Evolutionary conservation across 2,888 invertebrate species (phyloP).

Genomic region (Lingula anatina): DNA sequence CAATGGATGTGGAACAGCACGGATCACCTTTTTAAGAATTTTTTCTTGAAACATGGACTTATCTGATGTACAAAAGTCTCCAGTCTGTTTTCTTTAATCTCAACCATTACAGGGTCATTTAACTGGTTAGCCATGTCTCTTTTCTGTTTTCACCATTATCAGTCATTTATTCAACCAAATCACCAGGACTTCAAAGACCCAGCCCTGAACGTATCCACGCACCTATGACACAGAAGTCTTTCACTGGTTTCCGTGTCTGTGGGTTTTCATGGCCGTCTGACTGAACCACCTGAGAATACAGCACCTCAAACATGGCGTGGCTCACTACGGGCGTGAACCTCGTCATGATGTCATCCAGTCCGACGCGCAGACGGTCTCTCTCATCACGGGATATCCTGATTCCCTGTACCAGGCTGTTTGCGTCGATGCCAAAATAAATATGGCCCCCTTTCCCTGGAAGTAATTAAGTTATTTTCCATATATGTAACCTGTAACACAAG

Average conservation of each 20-base stretch:
- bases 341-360: conserved; percentile 22
- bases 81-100: no score
- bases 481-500: no score
- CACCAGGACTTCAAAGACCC: no score
- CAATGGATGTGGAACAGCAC: no score
- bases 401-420: conserved; percentile 17
- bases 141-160: no score
- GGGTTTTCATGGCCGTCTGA: conserved; percentile 2
- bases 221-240: conserved; percentile 22
- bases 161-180: no score
- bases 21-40: no score
- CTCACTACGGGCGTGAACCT: conserved; percentile 17
- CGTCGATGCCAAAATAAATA: conserved; percentile 22
- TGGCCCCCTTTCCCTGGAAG: conserved; percentile 19
- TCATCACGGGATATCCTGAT: conserved; percentile 20
- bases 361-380: conserved; percentile 22
- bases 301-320: conserved; percentile 20
- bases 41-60: no score
- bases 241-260: conserved; percentile 2
- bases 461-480: no score
- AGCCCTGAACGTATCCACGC: conserved; percentile 7
- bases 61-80: no score
- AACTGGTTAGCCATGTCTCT: no score
- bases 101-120: no score
- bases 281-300: conserved; percentile 15